Evolutionary conservation across 2,113 vertebrate species (phyloP).

Genomic region (Fulmarus glacialis): DNA sequence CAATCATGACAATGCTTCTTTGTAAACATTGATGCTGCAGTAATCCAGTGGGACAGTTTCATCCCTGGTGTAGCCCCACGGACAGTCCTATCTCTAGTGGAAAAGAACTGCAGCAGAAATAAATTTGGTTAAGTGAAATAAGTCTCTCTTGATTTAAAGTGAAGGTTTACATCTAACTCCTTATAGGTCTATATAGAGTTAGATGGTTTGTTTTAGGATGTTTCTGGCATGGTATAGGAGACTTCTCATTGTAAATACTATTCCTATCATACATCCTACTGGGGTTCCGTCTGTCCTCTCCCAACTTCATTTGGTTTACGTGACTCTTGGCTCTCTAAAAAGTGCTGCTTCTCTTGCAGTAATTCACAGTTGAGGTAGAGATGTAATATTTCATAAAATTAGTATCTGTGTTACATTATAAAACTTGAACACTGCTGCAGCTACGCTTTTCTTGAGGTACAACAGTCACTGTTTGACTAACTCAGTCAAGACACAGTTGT

Average conservation of each 20-base stretch:
- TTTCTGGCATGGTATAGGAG: not conserved
- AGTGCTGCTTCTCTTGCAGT: not conserved
- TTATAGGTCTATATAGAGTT: not conserved
- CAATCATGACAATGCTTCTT: not conserved
- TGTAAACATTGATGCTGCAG: not conserved
- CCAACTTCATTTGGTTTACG: not conserved
- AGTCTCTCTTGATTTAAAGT: not conserved
- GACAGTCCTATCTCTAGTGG: not conserved
- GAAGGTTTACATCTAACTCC: not conserved
- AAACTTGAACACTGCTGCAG: constrained; percentile 6
- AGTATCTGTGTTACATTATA: constrained; percentile 28
- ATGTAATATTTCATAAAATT: not conserved
- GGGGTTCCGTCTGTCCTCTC: not conserved
- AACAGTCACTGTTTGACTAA: constrained; percentile 19
- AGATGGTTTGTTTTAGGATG: not conserved
- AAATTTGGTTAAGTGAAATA: not conserved
- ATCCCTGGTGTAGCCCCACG: not conserved
- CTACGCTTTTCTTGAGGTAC: constrained; percentile 28
- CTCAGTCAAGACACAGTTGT: constrained; percentile 28
- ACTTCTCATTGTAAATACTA: not conserved
- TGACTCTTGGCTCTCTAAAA: not conserved
- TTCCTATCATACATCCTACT: not conserved
- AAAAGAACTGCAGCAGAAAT: not conserved
- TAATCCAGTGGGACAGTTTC: not conserved
- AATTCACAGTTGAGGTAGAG: not conserved